These are phyloP conservation scores for Drosophila pallidifrons DNA, from an alignment of 1,140 invertebrate genomes.

Conservation along the genomic window DNA sequence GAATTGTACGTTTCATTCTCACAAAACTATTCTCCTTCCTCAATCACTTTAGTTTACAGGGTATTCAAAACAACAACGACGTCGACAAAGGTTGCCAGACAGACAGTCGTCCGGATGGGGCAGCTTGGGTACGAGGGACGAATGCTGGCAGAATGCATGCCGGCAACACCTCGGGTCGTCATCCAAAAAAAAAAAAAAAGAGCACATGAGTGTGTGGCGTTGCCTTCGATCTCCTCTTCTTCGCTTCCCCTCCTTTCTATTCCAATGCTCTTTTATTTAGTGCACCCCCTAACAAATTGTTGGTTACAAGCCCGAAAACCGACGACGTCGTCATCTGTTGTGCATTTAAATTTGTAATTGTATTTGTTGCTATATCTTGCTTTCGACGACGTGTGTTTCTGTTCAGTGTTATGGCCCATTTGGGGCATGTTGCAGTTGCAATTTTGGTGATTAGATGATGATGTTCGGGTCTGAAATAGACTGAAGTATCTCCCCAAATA, in stretches of 20 bases:
- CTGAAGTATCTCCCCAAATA: neutral
- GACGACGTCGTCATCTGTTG: constrained; percentile 54
- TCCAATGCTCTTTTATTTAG: neutral
- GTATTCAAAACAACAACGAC: constrained; percentile 20
- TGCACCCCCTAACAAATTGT: constrained; percentile 7
- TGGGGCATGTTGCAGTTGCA: constrained; percentile 26
- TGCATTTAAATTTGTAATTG: constrained; percentile 67
- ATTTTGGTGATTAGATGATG: constrained; percentile 23
- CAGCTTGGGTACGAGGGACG: neutral
- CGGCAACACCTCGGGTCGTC: constrained; percentile 40
- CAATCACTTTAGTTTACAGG: neutral
- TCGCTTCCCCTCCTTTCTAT: neutral
- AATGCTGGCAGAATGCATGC: constrained; percentile 15
- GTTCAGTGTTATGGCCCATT: constrained; percentile 28
- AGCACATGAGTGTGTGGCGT: constrained; percentile 39
- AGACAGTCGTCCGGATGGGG: constrained; percentile 26
- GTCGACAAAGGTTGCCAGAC: constrained; percentile 44
- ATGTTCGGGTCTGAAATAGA: constrained; percentile 5
- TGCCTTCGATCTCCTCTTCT: neutral
- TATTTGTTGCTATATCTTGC: constrained; percentile 19
- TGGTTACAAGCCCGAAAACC: constrained; percentile 12
- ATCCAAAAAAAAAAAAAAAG: constrained; percentile 26
- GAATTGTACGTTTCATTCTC: too few species aligned
- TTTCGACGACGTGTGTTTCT: constrained; percentile 7
- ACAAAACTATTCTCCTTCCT: too few species aligned